A percentile compares a stretch with the other conserved stretches of the same genome.
Conservation (phyloP, 2,797 vertebrate species). For the Lacerta viridis region DNA sequence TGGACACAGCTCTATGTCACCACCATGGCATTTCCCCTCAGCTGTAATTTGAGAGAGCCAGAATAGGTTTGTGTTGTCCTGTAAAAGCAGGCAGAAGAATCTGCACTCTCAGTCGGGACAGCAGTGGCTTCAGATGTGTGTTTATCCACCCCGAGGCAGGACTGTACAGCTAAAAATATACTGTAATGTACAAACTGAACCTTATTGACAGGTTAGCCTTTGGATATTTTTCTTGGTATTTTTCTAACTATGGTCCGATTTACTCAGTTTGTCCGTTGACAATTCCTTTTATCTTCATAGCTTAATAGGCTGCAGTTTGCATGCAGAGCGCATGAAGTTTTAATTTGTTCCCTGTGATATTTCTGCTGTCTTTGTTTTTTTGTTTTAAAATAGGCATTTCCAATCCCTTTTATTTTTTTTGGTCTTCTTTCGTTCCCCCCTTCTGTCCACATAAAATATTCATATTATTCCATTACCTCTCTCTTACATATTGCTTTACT, state of each 20-base stretch:
- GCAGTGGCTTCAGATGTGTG: not conserved
- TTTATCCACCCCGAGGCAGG: not conserved
- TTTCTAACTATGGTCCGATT: not conserved
- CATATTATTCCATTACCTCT: constrained; percentile 26
- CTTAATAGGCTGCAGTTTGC: not conserved
- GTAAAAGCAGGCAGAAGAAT: no score
- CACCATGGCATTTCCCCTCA: not conserved
- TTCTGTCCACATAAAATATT: constrained; percentile 8
- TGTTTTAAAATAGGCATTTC: not conserved
- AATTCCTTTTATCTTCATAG: not conserved
- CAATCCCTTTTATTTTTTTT: not conserved
- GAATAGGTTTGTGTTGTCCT: not conserved
- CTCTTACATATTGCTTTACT: constrained; percentile 22
- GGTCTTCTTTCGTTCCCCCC: not conserved
- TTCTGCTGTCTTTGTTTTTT: constrained; percentile 18
- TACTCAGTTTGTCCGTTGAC: not conserved
- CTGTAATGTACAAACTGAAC: not conserved
- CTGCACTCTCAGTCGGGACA: not conserved
- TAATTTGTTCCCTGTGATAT: constrained; percentile 6
- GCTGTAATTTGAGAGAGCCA: not conserved
- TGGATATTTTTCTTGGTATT: not conserved
- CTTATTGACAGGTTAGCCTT: not conserved
- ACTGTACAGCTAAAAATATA: not conserved
- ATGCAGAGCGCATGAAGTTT: constrained; percentile 1
- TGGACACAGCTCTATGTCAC: no score